Evolutionary conservation across 2,797 vertebrate genomes (phyloP).

Genomic region (Danio choprae): DNA sequence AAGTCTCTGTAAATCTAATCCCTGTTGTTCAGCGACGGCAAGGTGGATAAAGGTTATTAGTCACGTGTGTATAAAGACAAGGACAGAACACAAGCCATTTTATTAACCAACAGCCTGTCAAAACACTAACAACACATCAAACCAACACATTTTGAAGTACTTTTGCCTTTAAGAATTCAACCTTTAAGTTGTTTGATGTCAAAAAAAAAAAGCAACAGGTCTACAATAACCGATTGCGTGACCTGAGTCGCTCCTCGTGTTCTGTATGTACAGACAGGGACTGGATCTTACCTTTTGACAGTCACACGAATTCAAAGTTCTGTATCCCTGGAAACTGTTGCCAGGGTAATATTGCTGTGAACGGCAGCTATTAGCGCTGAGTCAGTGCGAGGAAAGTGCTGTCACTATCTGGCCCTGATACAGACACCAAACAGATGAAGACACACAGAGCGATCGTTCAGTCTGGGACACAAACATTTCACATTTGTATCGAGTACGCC

Average conservation of each 20-base stretch:
- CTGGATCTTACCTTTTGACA: constrained; percentile 33
- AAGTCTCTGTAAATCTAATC: constrained; percentile 12
- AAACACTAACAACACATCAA: neutral
- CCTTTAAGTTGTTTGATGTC: neutral
- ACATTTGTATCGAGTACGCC: neutral
- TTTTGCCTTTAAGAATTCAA: neutral
- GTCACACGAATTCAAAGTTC: constrained; percentile 63
- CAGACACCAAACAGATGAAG: constrained; percentile 22
- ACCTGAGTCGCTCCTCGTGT: neutral
- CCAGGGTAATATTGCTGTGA: constrained; percentile 69
- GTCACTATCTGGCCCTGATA: constrained; percentile 15
- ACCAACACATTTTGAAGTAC: neutral
- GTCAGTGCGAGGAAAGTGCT: constrained; percentile 47
- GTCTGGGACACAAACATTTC: neutral
- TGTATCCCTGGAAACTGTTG: constrained; percentile 80
- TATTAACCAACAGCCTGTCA: neutral
- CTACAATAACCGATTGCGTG: too few relatives aligned
- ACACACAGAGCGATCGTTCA: constrained; percentile 56
- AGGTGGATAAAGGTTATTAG: constrained; percentile 6
- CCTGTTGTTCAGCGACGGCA: neutral
- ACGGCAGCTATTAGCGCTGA: constrained; percentile 63
- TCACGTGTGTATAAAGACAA: neutral
- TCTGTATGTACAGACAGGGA: neutral
- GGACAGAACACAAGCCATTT: neutral
- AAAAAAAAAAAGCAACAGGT: neutral